These are phyloP conservation scores for Pachypanchax playfairii DNA, from an alignment of 2,113 vertebrate species.

Conservation along the genomic window DNA sequence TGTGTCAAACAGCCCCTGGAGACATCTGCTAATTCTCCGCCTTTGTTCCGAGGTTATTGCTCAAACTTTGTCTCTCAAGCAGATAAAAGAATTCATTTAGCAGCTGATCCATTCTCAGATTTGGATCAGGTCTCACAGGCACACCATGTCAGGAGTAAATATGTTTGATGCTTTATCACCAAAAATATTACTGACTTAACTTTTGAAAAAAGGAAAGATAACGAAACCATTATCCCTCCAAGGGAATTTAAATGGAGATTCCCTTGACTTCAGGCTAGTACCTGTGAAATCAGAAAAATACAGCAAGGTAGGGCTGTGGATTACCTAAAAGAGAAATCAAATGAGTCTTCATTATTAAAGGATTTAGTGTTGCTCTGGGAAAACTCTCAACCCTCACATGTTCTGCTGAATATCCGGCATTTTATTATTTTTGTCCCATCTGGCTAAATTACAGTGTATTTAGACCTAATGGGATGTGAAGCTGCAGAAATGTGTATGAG, in stretches of 20 bases:
- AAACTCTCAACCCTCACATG: constrained; percentile 4
- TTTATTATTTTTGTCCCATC: constrained; percentile 24
- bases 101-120: constrained; percentile 62
- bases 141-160: constrained; percentile 59
- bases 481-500: constrained; percentile 9
- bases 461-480: constrained; percentile 43
- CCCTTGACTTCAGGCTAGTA: constrained; percentile 42
- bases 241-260: constrained; percentile 47
- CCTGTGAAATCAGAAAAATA: constrained; percentile 32
- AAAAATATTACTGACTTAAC: constrained; percentile 62
- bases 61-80: constrained; percentile 53
- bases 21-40: constrained; percentile 51
- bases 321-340: constrained; percentile 36
- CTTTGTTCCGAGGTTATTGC: constrained; percentile 67
- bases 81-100: constrained; percentile 75
- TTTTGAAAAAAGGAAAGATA: constrained; percentile 1
- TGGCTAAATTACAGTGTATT: constrained; percentile 37
- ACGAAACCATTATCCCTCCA: constrained; percentile 30
- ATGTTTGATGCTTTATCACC: constrained; percentile 63
- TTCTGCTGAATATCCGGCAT: constrained; percentile 1
- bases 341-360: constrained; percentile 18
- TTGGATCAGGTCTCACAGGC: constrained; percentile 65
- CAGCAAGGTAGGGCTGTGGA: constrained; percentile 10
- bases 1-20: constrained; percentile 3
- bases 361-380: not conserved